Evolutionary conservation across 2,888 invertebrate genomes (phyloP), one percentile per base, ranked within the genome.

Genomic region (Perizoma flavofasciatum): DNA sequence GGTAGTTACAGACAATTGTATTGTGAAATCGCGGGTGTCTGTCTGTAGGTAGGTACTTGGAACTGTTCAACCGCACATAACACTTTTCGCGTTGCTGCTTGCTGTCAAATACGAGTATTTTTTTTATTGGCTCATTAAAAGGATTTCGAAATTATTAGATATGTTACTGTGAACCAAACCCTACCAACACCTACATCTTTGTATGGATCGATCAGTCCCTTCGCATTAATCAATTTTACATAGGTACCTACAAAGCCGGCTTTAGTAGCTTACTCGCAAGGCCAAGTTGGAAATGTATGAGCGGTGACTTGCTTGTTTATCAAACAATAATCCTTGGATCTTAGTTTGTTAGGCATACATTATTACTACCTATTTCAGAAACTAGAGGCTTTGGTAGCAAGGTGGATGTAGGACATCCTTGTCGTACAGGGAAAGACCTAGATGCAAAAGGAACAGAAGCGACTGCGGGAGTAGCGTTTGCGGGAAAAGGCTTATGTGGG

Each of bases 201-300:
- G 32, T 52, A 59, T 10, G 40, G 48, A 48, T 46, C 53, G 46
- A 57, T 51, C 52, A 49, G 54, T 41, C 59, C 60, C 61, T 58
- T 51, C 55, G 52, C 58, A 66, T 69, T 65, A 66, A 69, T 69
- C 63, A 65, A 66, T 69, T 66, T 50, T 51, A 61, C 55, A 37
- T 51, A 22, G 22, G 22, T 22, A 22, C 22, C 22, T 22, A 65
- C 65, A 65, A 65, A 62, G 51, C 55, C 59, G 58, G 60, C 53
- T 64, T 61, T 56, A 52, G 59, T 46, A 58, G 59, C 59, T 67
- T 65, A 67, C 56, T 59, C 44, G 43, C 65, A 65, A 65, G 61
- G 66, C 63, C 67, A 65, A 65, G 68, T 67, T 69, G 59, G 49
- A 40, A 60, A 63, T 65, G 60, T 64, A 65, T 53, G 59, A 59